A percentile compares a stretch with the other conserved stretches of the same genome.
phyloP scores from a whole-genome alignment of 35 echinoderm and acorn worm species.

The Amphiura filiformis region DNA sequence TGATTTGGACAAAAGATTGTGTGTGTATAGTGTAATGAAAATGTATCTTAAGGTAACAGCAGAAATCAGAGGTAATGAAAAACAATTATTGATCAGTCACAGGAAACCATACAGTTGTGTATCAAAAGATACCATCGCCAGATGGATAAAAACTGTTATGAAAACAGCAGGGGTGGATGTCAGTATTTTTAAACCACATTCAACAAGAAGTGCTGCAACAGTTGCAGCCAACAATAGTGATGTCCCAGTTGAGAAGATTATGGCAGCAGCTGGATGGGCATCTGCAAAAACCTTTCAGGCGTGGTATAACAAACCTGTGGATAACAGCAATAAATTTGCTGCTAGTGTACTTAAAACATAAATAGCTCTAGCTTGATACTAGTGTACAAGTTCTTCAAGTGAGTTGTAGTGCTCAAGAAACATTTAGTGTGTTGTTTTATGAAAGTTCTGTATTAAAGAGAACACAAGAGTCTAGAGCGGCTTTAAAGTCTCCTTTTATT shows the following conservation, averaged over 20 bases:
- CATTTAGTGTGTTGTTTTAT: too few species aligned
- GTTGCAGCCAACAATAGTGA: constrained; percentile 22
- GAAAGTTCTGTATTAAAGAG: too few species aligned
- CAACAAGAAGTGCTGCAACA: constrained; percentile 48
- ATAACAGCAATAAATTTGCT: constrained; percentile 31
- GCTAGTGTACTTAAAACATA: background rate
- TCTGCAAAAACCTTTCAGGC: constrained; percentile 43
- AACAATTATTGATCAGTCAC: constrained; percentile 41
- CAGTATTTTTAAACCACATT: constrained; percentile 32
- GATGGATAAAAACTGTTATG: constrained; percentile 39
- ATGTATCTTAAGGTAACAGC: constrained; percentile 43
- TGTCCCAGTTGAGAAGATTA: constrained; percentile 27
- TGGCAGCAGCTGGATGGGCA: constrained; percentile 41
- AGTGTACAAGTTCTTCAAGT: too few species aligned
- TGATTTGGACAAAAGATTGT: constrained; percentile 34
- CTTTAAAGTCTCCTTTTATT: too few species aligned
- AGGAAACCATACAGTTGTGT: constrained; percentile 45
- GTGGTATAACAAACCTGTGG: constrained; percentile 64
- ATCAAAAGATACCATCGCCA: constrained; percentile 28
- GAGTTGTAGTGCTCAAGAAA: too few species aligned
- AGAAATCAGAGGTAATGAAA: constrained; percentile 25
- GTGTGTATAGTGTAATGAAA: constrained; percentile 32
- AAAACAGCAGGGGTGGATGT: constrained; percentile 36
- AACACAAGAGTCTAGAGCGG: too few species aligned
- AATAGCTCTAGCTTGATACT: too few species aligned